Base-by-base conservation (phyloP, 1,140 invertebrate species). In the Daktulosphaira vitifoliae region DNA sequence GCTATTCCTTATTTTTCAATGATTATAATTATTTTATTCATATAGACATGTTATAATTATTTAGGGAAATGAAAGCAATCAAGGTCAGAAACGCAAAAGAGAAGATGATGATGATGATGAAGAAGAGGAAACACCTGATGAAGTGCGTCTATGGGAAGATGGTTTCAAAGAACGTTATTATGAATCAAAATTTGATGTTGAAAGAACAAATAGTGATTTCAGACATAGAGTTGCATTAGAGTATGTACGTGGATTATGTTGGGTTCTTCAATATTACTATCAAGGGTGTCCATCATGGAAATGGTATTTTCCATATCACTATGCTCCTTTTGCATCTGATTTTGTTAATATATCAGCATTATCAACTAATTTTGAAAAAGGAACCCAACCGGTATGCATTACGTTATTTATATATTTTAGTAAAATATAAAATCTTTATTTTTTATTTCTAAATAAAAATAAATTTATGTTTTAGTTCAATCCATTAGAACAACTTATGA, bases 301-400 rank as follows among this genome's bases (percentile, higher is more conserved):
- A 76, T 99, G 97, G 97, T 99, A 97, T 78, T 99, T 94, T 77
- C 97, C 97, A 0, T 99, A 96, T 76, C 96, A 99, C 77, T 99
- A 99, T 81, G 96, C 97, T 2, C 96, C 96, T n/a, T 99, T 99
- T 80, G 96, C 97, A 4, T 98, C 95, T 2, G 96, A 99, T 79
- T 99, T 99, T 77, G 81, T 92, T 22, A 92, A 97, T 73, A 90
- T 99, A 39, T 83, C 81, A 52, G 85, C 88, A 11, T 76, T 96
- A 2, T 84, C 87, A 46, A 90, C 89, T 1, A 81, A 87, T 71
- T 99, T 99, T 78, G 88, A 92, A 71, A 88, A 81, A 72, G 85
- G 84, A 48, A 96, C 94, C 0, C 77, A 85, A 74, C 94, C 94
- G 18, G 88, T 90, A 78, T 82, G 81, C 78, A 38, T 42, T 25